phyloP scores from a whole-genome alignment of 2,797 vertebrate genomes.

The Rhinella marina region DNA sequence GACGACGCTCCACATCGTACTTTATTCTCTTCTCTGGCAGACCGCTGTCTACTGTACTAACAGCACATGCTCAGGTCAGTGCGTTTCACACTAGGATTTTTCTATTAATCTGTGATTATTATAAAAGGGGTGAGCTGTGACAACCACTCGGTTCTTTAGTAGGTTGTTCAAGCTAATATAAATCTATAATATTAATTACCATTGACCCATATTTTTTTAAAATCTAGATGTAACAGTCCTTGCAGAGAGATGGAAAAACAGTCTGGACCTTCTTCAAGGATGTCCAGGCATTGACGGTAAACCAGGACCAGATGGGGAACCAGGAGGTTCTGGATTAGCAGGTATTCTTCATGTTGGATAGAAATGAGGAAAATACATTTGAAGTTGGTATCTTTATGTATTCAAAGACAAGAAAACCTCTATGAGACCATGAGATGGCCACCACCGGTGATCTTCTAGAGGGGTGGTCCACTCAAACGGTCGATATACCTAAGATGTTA shows the following conservation, averaged over 20 bases:
- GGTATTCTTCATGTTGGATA: neutral
- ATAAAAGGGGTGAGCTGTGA: neutral
- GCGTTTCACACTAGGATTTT: neutral
- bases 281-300: neutral
- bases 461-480: neutral
- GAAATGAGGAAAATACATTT: too few relatives aligned
- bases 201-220: neutral
- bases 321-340: neutral
- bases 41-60: neutral
- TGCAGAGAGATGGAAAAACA: neutral
- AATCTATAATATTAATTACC: neutral
- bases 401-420: too few relatives aligned
- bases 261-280: conserved; percentile 16
- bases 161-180: neutral
- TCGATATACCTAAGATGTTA: neutral
- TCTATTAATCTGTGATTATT: neutral
- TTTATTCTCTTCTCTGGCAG: neutral
- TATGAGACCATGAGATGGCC: neutral
- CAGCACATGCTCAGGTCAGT: neutral
- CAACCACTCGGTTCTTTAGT: neutral
- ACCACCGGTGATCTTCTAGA: neutral
- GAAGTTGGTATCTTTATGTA: too few relatives aligned
- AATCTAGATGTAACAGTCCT: neutral
- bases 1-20: neutral
- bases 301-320: neutral